A percentile compares a stretch with the other conserved stretches of the same genome.
phyloP scores from a whole-genome alignment of 2,797 vertebrate genomes.

The Calcarius lapponicus region DNA sequence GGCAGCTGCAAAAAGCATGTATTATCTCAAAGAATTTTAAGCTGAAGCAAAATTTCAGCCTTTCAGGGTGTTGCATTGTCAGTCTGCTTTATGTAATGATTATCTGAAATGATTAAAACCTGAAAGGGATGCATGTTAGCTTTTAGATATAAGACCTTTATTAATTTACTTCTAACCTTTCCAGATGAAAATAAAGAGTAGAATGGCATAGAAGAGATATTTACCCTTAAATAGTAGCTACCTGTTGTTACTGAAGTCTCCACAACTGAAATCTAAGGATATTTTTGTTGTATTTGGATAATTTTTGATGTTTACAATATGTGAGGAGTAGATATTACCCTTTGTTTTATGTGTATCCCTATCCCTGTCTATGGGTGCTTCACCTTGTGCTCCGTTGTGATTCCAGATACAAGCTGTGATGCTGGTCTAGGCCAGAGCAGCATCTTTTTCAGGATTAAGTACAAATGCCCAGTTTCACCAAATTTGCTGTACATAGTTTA shows the following conservation, averaged over 20 bases:
- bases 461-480: background rate
- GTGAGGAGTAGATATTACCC: background rate
- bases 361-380: background rate
- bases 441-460: background rate
- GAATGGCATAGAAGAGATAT: background rate
- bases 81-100: background rate
- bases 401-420: background rate
- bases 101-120: background rate
- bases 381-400: background rate
- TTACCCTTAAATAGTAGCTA: background rate
- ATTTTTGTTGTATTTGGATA: background rate
- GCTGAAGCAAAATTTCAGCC: constrained; percentile 21
- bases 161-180: background rate
- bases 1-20: constrained; percentile 28
- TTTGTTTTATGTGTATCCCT: background rate
- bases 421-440: background rate
- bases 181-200: background rate
- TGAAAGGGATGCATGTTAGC: background rate
- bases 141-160: background rate
- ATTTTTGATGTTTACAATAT: background rate
- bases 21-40: constrained; percentile 23
- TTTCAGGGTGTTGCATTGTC: background rate
- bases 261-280: background rate
- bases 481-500: background rate
- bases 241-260: background rate